Evolutionary conservation across 2,888 invertebrate genomes (phyloP), one percentile per base, ranked within the genome.

Genomic region (Thereva unica): DNA sequence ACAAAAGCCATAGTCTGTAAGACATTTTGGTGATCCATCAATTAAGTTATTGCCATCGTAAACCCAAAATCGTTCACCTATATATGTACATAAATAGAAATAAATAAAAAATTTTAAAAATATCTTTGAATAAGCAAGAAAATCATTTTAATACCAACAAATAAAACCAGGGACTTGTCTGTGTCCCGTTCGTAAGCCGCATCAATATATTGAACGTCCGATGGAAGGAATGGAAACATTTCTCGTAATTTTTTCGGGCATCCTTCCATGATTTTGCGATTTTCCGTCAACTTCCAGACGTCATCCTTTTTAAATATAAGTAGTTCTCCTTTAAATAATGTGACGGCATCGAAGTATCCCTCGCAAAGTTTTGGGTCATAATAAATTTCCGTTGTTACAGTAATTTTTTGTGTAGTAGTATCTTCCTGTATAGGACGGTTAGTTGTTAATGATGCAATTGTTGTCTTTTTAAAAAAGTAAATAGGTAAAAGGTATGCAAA

Each of bases 141-240:
- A 55, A 45, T 45, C 35, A 38, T 55, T 35, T 61, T 66, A 67
- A 73, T 76, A 86, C 89, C 89, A 72, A 84, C 80, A 75, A 90
- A 89, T 74, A 92, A 83, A 8, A 88, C 80, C 54, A 92, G 86
- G 73, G 86, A 84, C 40, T 87, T 86, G 74, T 90, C 87, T n/a
- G 79, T 80, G 53, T 81, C 76, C 68, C 86, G 84, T 79, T 92
- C 87, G 75, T 90, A 91, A 23, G 87, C 86, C 1, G 91, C 89
- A 76, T 89, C 89, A 64, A 92, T 84, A 71, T 78, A 80, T 67
- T 73, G 78, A 35, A 88, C 76, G 53, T 78, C 68, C n/a, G 80
- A 73, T 7, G 89, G 87, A 38, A 90, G 79, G 1, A 84, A 83
- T 12, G 80, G 80, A 78, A 90, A 89, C 75, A 89, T 82, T 70